Base-by-base conservation (phyloP, 2,113 vertebrate genomes). In the Thamnaconus septentrionalis region DNA sequence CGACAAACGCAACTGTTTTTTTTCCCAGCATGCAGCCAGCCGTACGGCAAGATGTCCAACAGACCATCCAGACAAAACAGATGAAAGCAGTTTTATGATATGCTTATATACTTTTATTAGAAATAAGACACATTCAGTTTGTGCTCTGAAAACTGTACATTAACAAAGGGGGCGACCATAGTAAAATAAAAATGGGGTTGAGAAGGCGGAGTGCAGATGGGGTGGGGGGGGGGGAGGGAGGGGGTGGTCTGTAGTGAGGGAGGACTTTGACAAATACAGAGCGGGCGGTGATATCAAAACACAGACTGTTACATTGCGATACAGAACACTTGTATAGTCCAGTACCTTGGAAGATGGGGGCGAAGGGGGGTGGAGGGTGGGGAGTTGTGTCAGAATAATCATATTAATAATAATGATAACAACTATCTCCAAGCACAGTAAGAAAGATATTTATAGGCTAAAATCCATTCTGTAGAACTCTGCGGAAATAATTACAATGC, bases 61-160 rank as follows among this genome's bases (percentile, higher is more conserved):
- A 48, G 7, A 48, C 4, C 2, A 31, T 31, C 18, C 18, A 31
- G 11, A 10, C 7, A 9, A 10, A 48, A 9, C 7, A 7, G 7
- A 10, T 4, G 11, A 3, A 8, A 48, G 7, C 11, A 7, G 8
- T 47, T 6, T 8, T 48, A 10, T 9, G 3, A 9, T 9, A 51
- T 12, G 5, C 11, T 51, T 56, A 91, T 90, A 92, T 88, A 89
- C 81, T 93, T 96, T 96, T 96, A 94, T 96, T 96, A 96, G 94
- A 96, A 97, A 96, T 92, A 91, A 94, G 93, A 95, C 93, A 96
- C 93, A 95, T 94, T 95, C 93, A 95, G 92, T 76, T 94, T 96
- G 95, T 95, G 94, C 94, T 96, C 93, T 94, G 94, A 94, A 95
- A 96, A 94, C 92, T 95, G 93, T 95, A 95, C 93, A 95, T 92